These are phyloP conservation scores for Camponotus vicinus DNA, from an alignment of 1,140 invertebrate genomes.

Conservation along the genomic window DNA sequence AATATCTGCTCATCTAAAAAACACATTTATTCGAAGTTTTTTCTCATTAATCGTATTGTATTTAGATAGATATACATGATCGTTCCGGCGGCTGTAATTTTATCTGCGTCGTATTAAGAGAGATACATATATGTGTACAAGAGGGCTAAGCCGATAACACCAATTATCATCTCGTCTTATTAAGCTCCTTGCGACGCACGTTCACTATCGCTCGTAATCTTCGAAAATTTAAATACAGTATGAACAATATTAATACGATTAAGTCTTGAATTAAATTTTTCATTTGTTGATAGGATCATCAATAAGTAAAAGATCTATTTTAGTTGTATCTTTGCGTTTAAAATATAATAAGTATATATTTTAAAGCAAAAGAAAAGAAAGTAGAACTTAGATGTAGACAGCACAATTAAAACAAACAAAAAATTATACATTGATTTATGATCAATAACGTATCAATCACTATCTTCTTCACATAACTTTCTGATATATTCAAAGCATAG, in stretches of 20 bases:
- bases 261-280: no score
- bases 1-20: not conserved
- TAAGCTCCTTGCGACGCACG: slow-evolving; percentile 7
- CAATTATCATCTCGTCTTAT: slow-evolving; percentile 41
- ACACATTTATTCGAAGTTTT: not conserved
- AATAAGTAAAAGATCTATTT: not conserved
- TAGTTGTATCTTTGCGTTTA: slow-evolving; percentile 1
- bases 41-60: not conserved
- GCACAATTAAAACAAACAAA: not conserved
- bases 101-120: not conserved
- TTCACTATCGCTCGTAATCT: not conserved
- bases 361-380: not conserved
- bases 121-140: not conserved
- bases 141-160: slow-evolving; percentile 41
- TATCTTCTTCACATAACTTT: not conserved
- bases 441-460: not conserved
- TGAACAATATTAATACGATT: not conserved
- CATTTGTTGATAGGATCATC: not conserved
- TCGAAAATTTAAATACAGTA: not conserved
- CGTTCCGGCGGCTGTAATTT: slow-evolving; percentile 6
- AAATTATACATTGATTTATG: slow-evolving; percentile 1
- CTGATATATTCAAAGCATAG: not conserved
- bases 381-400: not conserved
- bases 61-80: not conserved
- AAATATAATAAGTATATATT: not conserved